Conservation (phyloP, 2,797 vertebrate species). For the Scleropages formosus region DNA sequence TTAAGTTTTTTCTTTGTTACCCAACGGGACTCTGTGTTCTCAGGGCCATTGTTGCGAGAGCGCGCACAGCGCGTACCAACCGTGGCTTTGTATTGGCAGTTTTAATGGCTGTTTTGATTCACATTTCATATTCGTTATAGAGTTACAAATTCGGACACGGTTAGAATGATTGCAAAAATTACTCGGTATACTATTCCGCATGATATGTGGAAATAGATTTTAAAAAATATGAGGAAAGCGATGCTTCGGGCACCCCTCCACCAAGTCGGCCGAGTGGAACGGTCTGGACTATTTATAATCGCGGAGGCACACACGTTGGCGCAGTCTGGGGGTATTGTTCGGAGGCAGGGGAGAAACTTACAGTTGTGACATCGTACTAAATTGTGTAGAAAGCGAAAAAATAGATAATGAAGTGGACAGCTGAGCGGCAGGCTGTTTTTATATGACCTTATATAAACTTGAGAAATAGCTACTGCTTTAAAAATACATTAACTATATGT, state of each 20-base stretch:
- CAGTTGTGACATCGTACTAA: background rate
- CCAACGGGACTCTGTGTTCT: conserved; percentile 41
- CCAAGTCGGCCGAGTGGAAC: conserved; percentile 43
- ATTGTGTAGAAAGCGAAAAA: conserved; percentile 36
- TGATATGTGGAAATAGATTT: background rate
- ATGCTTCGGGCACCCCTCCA: background rate
- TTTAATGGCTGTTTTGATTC: background rate
- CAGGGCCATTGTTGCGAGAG: conserved; percentile 33
- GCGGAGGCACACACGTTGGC: conserved; percentile 30
- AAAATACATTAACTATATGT: conserved; percentile 15
- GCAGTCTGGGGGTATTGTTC: conserved; percentile 57
- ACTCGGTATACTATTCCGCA: background rate
- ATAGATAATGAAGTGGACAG: conserved; percentile 24
- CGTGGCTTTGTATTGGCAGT: background rate
- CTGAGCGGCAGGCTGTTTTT: background rate
- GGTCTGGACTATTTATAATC: conserved; percentile 49
- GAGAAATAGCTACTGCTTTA: background rate
- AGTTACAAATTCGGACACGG: background rate
- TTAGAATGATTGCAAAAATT: background rate
- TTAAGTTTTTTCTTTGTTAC: conserved; percentile 17
- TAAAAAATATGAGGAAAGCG: background rate
- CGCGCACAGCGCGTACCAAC: conserved; percentile 34
- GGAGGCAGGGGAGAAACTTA: background rate
- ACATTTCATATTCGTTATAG: background rate
- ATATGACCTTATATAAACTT: background rate